Evolutionary conservation across 2,888 invertebrate genomes (phyloP), one percentile per base, ranked within the genome.

Genomic region (Linnaemya tessellans): DNA sequence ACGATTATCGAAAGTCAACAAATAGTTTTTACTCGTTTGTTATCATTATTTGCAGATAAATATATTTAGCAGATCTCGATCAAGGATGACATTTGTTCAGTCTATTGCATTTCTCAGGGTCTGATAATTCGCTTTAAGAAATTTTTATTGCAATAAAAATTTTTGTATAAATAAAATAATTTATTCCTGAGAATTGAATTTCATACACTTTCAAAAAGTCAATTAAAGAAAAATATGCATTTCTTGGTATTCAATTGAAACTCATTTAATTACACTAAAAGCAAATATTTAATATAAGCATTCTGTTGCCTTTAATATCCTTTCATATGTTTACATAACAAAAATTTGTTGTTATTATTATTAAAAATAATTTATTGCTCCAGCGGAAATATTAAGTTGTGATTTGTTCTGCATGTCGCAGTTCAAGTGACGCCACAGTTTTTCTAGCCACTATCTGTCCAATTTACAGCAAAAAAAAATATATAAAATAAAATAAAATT

Each of bases 391-490:
- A 81, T 81, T 84, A 75, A 81, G 84, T 73, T 84, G 84, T 84
- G 81, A 84, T 84, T 84, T 84, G 84, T 84, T 81, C 75, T 81
- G 84, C 84, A 84, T 84, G 84, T 84, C 80, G 80, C 80, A 84
- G 84, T 84, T 84, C 74, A 84, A 84, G 80, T 85, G 84, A 80
- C 86, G 80, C 77, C 84, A 80, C 51, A 65, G 58, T 84, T 78
- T 82, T 78, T 78, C 58, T 65, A n/a, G 58, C 82, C 77, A 64
- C 64, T 68, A 67, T 54, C 43, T 60, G 49, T 20, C 20, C n/a
- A 67, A 18, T 60, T 13, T 58, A 10, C 0, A 38, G 35, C 10
- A 49, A 73, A 22, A 25, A n/a, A 73, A 30, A 30, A 30, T 3
- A 30, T 5, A 2, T 3, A 5, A 2, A 30, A 30, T 5, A 30